Evolutionary conservation across 2,888 invertebrate genomes (phyloP).

Genomic region (Myathropa florea): DNA sequence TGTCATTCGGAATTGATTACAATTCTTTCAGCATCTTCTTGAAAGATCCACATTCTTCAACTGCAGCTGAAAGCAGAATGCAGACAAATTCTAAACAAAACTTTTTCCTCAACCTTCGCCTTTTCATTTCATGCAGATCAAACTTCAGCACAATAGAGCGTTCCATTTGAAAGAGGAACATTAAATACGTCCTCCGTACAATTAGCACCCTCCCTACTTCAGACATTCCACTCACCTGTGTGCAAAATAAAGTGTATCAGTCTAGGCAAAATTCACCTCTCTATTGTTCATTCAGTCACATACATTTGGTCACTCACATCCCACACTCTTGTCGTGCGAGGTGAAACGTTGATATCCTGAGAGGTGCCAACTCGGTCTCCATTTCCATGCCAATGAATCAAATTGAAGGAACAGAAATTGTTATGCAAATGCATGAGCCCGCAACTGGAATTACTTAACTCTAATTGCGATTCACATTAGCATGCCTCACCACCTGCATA

Average conservation of each 20-base stretch:
- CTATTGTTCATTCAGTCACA: not conserved
- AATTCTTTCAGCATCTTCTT: too few species aligned
- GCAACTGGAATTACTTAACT: constrained; percentile 62
- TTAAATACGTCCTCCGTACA: not conserved
- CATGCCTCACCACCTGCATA: constrained; percentile 66
- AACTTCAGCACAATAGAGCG: too few species aligned
- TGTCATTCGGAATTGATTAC: too few species aligned
- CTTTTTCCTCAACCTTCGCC: too few species aligned
- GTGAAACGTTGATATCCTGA: not conserved
- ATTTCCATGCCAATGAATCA: constrained; percentile 60
- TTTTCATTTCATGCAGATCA: too few species aligned
- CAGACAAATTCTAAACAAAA: too few species aligned
- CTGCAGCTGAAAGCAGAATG: too few species aligned
- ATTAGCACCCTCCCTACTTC: not conserved
- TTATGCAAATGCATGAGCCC: constrained; percentile 62
- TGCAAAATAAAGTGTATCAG: not conserved
- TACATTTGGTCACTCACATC: not conserved
- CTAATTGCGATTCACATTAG: constrained; percentile 68
- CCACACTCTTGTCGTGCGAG: too few species aligned
- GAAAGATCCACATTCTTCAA: too few species aligned
- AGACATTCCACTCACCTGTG: not conserved
- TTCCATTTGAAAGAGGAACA: too few species aligned
- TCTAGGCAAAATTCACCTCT: not conserved
- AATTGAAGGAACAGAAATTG: constrained; percentile 53
- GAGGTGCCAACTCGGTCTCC: not conserved